Evolutionary conservation across 2,888 invertebrate species (phyloP), one percentile per base, ranked within the genome.

Genomic region (Leptinotarsa haldemani): DNA sequence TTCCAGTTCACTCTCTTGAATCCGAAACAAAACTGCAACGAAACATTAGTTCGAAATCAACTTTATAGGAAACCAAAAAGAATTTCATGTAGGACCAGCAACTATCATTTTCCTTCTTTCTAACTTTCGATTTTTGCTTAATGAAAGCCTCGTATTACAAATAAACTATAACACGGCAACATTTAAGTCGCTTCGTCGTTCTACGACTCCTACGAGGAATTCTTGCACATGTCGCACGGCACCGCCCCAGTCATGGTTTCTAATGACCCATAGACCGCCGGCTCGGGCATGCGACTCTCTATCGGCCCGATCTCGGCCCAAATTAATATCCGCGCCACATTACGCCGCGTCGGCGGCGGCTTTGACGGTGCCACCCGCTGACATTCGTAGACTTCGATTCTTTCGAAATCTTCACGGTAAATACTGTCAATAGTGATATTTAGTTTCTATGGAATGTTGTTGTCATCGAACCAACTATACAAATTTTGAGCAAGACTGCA

Each of bases 251-350:
- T 85, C 86, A 85, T 86, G 82, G 83, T 84, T 80, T 80, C 82
- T 87, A 87, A 87, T 86, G 86, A 85, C 82, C 84, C 82, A 75
- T 79, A 73, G 76, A 75, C 73, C 76, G 77, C 72, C 73, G 78
- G 78, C 80, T 79, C 78, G 79, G 73, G 76, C 81, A 76, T 80
- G 79, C 80, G 80, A 81, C 80, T 77, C 71, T 72, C 76, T 25
- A 70, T 71, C 70, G 68, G 56, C 70, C 70, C 80, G 81, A 86
- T 85, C 83, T 64, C 65, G 63, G 61, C 69, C 81, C 83, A 84
- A 86, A 86, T 85, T 84, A 84, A 84, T 84, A 84, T 84, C 83
- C 80, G 84, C 83, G 84, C 83, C 84, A 83, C 83, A 84, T 85
- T 84, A 85, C 83, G 82, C 83, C 83, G 83, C 83, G 83, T 80